Percentiles rank a stretch among this genome's conserved stretches.
Conservation (phyloP, 2,797 vertebrate genomes). For the Pangasius djambal region DNA sequence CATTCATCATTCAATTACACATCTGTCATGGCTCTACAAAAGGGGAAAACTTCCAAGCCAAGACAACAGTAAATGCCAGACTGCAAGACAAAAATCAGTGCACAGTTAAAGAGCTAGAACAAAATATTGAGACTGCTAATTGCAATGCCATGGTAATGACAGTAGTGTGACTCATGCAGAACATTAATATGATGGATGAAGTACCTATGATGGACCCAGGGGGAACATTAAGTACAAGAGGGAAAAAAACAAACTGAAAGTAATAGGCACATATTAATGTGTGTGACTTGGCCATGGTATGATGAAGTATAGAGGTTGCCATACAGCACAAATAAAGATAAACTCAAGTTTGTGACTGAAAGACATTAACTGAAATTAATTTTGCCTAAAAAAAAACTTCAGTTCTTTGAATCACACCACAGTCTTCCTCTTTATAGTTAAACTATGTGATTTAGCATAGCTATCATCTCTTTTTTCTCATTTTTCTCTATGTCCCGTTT, state of each 20-base stretch:
- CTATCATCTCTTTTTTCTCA: not conserved
- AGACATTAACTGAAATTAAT: not conserved
- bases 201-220: not conserved
- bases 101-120: not conserved
- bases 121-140: conserved; percentile 61
- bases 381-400: not conserved
- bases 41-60: conserved; percentile 76
- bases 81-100: not conserved
- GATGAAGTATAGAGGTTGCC: not conserved
- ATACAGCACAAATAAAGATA: not conserved
- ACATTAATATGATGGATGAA: not conserved
- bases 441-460: not conserved
- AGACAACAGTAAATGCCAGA: conserved; percentile 30
- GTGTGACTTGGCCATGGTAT: not conserved
- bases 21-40: conserved; percentile 93
- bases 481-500: not conserved
- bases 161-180: conserved; percentile 16
- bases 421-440: not conserved
- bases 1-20: conserved; percentile 99
- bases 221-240: not conserved
- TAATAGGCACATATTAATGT: not conserved
- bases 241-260: not conserved
- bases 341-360: not conserved
- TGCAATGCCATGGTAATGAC: conserved; percentile 56
- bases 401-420: not conserved